These are phyloP conservation scores for Calypte anna DNA, from an alignment of 2,113 vertebrate genomes.

Conservation along the genomic window DNA sequence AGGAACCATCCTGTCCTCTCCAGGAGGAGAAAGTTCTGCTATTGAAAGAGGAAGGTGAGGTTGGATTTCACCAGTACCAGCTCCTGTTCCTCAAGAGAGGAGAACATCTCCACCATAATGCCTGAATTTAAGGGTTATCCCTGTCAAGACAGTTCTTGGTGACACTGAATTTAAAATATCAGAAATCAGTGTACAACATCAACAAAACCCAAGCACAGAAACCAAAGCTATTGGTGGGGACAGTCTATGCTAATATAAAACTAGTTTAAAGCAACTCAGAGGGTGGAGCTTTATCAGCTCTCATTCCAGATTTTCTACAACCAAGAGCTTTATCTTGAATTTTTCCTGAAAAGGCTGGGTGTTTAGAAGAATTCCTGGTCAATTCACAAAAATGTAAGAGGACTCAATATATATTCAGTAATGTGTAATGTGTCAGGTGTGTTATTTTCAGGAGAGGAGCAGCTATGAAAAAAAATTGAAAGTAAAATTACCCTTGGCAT, in stretches of 20 bases:
- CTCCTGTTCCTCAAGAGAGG: neutral
- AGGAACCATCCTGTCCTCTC: neutral
- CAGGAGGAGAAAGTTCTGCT: neutral
- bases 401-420: neutral
- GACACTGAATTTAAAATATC: neutral
- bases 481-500: neutral
- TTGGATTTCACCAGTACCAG: neutral
- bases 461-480: slow-evolving; percentile 1
- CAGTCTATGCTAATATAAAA: neutral
- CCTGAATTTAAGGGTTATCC: neutral
- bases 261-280: neutral
- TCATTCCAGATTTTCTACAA: neutral
- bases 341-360: neutral
- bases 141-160: neutral
- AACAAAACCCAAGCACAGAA: neutral
- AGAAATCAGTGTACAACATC: neutral
- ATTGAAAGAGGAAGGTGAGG: neutral
- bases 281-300: neutral
- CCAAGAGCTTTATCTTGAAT: neutral
- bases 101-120: neutral
- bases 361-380: neutral
- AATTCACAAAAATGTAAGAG: neutral
- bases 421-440: neutral
- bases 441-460: neutral
- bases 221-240: neutral